phyloP scores from a whole-genome alignment of 2,113 vertebrate species.

The Sigmodon hispidus region DNA sequence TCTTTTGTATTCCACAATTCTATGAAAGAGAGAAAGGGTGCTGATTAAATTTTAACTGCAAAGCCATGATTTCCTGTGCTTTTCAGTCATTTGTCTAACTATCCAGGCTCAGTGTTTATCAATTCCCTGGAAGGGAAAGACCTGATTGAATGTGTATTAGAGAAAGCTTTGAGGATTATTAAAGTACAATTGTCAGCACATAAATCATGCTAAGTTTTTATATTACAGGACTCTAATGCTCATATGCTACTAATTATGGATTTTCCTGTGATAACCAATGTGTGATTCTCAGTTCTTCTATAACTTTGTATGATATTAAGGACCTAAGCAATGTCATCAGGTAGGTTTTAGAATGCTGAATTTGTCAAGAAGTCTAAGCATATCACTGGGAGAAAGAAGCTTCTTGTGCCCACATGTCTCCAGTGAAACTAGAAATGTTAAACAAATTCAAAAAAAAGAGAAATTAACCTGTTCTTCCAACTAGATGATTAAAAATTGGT shows the following conservation, averaged over 20 bases:
- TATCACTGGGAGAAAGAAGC: too few relatives aligned
- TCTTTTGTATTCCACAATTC: not conserved
- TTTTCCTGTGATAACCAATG: slow-evolving; percentile 49
- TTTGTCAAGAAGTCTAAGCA: slow-evolving; percentile 13
- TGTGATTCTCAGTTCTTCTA: slow-evolving; percentile 40
- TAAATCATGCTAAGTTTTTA: slow-evolving; percentile 73
- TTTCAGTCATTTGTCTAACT: slow-evolving; percentile 74
- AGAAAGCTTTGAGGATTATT: slow-evolving; percentile 73
- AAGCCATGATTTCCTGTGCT: slow-evolving; percentile 58
- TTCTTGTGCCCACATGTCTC: too few relatives aligned
- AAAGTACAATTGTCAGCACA: slow-evolving; percentile 69
- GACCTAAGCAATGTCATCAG: slow-evolving; percentile 40
- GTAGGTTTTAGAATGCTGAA: not conserved
- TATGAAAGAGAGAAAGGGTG: not conserved
- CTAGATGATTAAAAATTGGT: too few relatives aligned
- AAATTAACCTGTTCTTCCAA: too few relatives aligned
- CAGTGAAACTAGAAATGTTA: too few relatives aligned
- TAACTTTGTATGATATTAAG: slow-evolving; percentile 44
- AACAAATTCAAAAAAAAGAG: too few relatives aligned
- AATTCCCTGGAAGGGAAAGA: slow-evolving; percentile 60
- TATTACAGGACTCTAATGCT: slow-evolving; percentile 66
- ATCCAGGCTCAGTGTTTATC: slow-evolving; percentile 65
- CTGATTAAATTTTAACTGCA: slow-evolving; percentile 75
- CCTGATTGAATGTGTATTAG: slow-evolving; percentile 72
- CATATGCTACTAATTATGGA: slow-evolving; percentile 72